Conservation (phyloP, 64 coral and sea anemone genomes). For the Platygyra sinensis region DNA sequence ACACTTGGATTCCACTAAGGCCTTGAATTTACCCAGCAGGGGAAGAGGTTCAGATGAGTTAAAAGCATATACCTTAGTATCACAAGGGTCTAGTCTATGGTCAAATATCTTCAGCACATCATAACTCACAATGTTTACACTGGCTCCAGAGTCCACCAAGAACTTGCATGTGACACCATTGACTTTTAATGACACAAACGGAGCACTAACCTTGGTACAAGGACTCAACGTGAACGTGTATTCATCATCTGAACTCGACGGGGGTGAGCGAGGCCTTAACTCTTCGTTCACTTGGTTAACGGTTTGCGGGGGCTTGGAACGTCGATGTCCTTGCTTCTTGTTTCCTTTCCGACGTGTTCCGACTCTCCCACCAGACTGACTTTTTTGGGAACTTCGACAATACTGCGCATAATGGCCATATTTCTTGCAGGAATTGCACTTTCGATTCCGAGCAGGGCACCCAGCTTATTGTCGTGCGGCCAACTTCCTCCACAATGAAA, state of each 20-base stretch:
- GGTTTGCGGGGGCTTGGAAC: not conserved
- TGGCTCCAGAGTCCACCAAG: conserved; percentile 58
- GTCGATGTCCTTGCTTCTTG: not conserved
- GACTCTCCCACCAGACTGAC: not conserved
- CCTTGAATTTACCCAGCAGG: conserved; percentile 32
- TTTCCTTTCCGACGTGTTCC: not conserved
- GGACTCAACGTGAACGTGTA: not conserved
- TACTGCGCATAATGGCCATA: conserved; percentile 16
- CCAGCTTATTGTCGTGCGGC: not conserved
- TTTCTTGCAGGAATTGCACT: conserved; percentile 8
- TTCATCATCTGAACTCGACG: conserved; percentile 25
- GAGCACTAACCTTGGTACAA: not conserved
- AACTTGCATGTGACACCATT: conserved; percentile 48
- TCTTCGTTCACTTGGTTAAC: conserved; percentile 4
- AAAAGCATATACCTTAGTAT: conserved; percentile 18
- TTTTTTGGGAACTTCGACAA: not conserved
- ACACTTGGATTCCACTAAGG: conserved; percentile 30
- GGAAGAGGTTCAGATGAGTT: conserved; percentile 35
- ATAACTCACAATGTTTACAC: conserved; percentile 49
- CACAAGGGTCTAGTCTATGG: not conserved
- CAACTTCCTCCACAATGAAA: conserved; percentile 25
- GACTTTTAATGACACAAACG: conserved; percentile 44
- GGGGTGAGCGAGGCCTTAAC: not conserved
- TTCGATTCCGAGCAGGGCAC: not conserved
- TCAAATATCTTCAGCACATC: not conserved